Evolutionary conservation across 35 echinoderm and acorn worm species (phyloP), one percentile per base, ranked within the genome.

Genomic region (Heliocidaris erythrogramma): DNA sequence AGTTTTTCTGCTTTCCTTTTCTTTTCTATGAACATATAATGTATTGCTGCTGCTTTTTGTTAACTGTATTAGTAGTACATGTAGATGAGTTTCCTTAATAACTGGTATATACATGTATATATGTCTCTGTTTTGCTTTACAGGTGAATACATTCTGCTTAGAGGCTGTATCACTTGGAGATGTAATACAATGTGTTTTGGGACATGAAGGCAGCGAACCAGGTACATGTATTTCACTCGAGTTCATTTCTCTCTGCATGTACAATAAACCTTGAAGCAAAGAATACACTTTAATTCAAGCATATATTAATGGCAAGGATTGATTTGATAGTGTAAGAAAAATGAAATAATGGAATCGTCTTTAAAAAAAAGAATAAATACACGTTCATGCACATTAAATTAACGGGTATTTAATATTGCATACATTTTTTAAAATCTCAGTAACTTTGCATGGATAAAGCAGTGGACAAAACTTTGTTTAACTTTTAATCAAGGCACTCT

Each of bases 151-250:
- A 92, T 96, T 97, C 85, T 49, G 13, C 6, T 65, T 97, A 5
- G 95, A 97, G 86, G 95, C 95, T 32, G 97, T 97, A 18, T 90
- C 93, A 11, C 69, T 97, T 48, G 97, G 97, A 31, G 71, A 92
- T 47, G 47, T 96, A 16, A 88, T 47, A 27, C 96, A 97, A 59
- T 94, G 93, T 49, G 92, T 96, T 92, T 59, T 97, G 29, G 97
- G 97, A 42, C 97, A 96, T 90, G 95, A 97, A 49, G 95, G 95
- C 16, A 48, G 47, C 30, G 90, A 88, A 50, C 65, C 90, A 97
- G 96, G 96, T 95, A 86, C n/a, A n/a, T n/a, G n/a, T n/a, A 94
- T 69, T 32, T 89, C 13, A 30, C 32, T 50, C 59, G 30, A 56
- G 13, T 14, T 56, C 21, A 88, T 88, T 10, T 12, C 0, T 17